phyloP scores from a whole-genome alignment of 2,113 vertebrate species.

The Eulacestoma nigropectus region DNA sequence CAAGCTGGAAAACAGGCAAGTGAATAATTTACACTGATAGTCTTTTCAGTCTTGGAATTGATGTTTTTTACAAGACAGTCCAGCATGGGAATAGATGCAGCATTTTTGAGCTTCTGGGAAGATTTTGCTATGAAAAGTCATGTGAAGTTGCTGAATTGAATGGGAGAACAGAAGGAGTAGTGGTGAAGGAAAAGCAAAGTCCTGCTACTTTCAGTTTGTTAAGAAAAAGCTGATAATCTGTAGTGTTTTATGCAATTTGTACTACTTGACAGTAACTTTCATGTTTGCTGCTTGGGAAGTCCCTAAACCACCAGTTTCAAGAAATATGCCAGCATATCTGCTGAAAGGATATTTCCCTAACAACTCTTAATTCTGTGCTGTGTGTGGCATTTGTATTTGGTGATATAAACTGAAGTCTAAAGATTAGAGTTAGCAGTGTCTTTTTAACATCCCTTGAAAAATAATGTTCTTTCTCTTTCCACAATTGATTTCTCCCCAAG shows the following conservation, averaged over 20 bases:
- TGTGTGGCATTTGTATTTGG: background rate
- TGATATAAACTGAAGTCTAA: background rate
- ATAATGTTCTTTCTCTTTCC: background rate
- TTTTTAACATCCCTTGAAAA: background rate
- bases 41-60: background rate
- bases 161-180: background rate
- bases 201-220: background rate
- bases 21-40: background rate
- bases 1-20: constrained; percentile 93
- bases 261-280: background rate
- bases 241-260: background rate
- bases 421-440: background rate
- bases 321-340: background rate
- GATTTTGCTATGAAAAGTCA: background rate
- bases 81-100: background rate
- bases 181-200: background rate
- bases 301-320: background rate
- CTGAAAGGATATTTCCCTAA: background rate
- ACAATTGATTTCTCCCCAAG: background rate
- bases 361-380: background rate
- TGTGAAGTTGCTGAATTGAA: background rate
- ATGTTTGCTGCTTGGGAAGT: background rate
- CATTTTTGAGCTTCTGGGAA: background rate
- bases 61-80: background rate
- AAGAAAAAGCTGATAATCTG: background rate